Evolutionary conservation across 2,888 invertebrate genomes (phyloP).

Genomic region (Calliphora vomitoria): DNA sequence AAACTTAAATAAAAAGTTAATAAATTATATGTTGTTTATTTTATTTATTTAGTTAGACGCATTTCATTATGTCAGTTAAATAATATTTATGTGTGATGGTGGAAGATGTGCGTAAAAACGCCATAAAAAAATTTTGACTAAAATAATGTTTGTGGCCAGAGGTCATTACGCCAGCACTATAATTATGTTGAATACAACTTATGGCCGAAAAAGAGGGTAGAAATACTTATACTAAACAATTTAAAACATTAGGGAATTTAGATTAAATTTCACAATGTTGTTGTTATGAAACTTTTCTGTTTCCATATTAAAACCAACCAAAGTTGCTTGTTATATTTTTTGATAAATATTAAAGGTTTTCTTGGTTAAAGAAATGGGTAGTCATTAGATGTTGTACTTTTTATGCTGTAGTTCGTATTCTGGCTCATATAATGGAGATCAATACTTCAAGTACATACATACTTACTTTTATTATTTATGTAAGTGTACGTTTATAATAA

Average conservation of each 20-base stretch:
- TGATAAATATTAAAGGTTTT: neutral
- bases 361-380: neutral
- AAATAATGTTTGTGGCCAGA: conserved; percentile 28
- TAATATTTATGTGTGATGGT: neutral
- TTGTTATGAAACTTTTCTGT: neutral
- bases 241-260: neutral
- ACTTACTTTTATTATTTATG: neutral
- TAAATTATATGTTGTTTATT: conserved; percentile 28
- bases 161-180: conserved; percentile 5
- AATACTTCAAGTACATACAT: neutral
- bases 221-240: neutral
- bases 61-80: neutral
- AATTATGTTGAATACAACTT: conserved; percentile 13
- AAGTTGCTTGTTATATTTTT: neutral
- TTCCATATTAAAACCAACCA: neutral
- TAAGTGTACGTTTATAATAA: neutral
- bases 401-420: too few species aligned
- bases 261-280: neutral
- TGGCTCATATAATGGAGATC: too few species aligned
- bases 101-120: conserved; percentile 43
- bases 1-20: neutral
- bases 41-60: neutral
- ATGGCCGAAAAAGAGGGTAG: neutral
- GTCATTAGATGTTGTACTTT: neutral
- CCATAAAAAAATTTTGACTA: neutral